Conservation (phyloP, 2,888 invertebrate genomes). For the Drosophila phalerata region DNA sequence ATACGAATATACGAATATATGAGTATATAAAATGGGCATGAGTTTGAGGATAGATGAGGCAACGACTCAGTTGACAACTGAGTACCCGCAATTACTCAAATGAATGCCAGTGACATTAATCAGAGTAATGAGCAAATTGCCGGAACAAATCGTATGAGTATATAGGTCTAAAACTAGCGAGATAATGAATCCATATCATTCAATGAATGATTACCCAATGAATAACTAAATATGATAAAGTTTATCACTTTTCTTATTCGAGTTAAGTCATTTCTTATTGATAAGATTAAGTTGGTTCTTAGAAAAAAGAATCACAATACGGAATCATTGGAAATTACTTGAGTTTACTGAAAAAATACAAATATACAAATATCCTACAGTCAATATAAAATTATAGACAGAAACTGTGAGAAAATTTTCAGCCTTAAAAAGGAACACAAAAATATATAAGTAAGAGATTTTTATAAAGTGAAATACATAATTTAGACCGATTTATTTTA, state of each 20-base stretch:
- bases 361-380: neutral
- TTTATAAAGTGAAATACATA: no score
- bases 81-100: constrained; percentile 34
- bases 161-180: neutral
- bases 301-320: no score
- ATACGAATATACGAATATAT: neutral
- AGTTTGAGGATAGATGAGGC: constrained; percentile 12
- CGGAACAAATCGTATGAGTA: constrained; percentile 15
- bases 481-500: no score
- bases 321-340: neutral
- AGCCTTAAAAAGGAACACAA: neutral
- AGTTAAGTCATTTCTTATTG: no score
- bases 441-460: neutral
- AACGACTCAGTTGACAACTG: constrained; percentile 32
- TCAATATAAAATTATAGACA: neutral
- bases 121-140: constrained; percentile 50
- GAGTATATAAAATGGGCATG: no score
- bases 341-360: neutral
- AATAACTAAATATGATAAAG: neutral
- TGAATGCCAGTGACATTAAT: constrained; percentile 37
- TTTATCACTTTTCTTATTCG: neutral
- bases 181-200: constrained; percentile 13
- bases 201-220: constrained; percentile 4
- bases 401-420: neutral
- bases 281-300: no score